Conservation (phyloP, 1,140 invertebrate species). For the Psilanteris sp. region DNA sequence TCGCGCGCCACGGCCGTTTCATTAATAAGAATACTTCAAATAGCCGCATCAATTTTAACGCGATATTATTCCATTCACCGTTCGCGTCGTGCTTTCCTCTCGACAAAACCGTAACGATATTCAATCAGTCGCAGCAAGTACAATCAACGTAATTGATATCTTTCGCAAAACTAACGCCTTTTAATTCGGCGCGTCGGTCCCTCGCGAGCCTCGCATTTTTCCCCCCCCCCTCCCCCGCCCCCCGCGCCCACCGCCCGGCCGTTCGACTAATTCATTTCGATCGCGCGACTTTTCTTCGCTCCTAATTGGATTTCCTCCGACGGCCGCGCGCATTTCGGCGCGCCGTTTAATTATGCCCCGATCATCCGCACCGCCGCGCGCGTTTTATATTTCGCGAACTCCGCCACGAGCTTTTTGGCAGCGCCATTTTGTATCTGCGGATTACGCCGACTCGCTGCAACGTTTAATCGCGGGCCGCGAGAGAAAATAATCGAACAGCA, state of each 20-base stretch:
- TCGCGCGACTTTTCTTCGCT: conserved; percentile 34
- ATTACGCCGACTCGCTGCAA: no score
- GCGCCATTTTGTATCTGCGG: no score
- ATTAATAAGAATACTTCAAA: conserved; percentile 63
- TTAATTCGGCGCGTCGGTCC: conserved; percentile 35
- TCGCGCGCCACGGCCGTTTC: conserved; percentile 50
- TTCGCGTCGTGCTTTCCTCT: conserved; percentile 49
- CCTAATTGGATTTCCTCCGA: conserved; percentile 21
- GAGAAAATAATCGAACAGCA: no score
- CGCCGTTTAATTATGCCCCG: conserved; percentile 41
- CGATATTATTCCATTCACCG: conserved; percentile 59
- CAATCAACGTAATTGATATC: conserved; percentile 32
- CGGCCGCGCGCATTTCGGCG: conserved; percentile 12
- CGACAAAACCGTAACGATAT: conserved; percentile 48
- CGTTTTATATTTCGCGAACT: conserved; percentile 35
- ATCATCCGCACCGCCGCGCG: conserved; percentile 27
- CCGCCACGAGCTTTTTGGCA: no score
- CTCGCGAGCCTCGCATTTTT: no score
- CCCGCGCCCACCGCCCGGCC: no score
- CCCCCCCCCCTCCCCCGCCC: no score
- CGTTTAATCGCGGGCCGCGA: no score
- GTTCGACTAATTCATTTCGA: no score
- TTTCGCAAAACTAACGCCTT: conserved; percentile 14
- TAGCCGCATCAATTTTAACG: conserved; percentile 60
- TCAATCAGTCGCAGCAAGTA: conserved; percentile 46